Conservation (phyloP, 2,888 invertebrate genomes). For the Heteromyza rotundicornis region DNA sequence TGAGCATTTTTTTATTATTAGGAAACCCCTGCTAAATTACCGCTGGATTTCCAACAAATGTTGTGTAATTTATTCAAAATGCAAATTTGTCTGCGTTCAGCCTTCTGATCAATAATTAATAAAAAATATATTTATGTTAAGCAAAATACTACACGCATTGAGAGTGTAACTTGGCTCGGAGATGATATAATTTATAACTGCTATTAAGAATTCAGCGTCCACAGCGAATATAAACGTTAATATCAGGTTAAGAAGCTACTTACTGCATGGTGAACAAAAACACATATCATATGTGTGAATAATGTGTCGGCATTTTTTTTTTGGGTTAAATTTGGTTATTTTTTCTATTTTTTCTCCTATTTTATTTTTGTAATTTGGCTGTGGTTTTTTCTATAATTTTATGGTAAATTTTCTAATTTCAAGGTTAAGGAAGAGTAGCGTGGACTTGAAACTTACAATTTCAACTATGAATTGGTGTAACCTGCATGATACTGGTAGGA, state of each 20-base stretch:
- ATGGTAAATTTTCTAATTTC: too few relatives aligned
- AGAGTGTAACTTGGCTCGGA: not conserved
- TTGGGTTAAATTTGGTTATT: not conserved
- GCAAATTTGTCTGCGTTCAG: conserved; percentile 24
- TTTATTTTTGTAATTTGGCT: too few relatives aligned
- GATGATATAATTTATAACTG: conserved; percentile 1
- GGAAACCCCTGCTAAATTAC: conserved; percentile 23
- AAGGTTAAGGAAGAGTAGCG: too few relatives aligned
- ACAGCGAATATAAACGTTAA: conserved; percentile 24
- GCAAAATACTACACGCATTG: not conserved
- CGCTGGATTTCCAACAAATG: conserved; percentile 14
- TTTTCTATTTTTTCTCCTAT: too few relatives aligned
- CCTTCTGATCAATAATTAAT: conserved; percentile 12
- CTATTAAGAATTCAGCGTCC: conserved; percentile 10
- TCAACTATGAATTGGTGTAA: too few relatives aligned
- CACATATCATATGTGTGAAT: conserved; percentile 36
- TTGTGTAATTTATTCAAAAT: conserved; percentile 39
- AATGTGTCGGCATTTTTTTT: conserved; percentile 37
- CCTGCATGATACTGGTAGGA: too few relatives aligned
- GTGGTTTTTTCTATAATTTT: too few relatives aligned
- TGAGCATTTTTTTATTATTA: conserved; percentile 10
- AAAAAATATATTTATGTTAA: conserved; percentile 2
- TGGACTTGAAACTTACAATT: too few relatives aligned
- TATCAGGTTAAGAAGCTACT: conserved; percentile 10
- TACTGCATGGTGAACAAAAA: too few relatives aligned